Evolutionary conservation across 2,113 vertebrate genomes (phyloP), one percentile per base, ranked within the genome.

Genomic region (Porphyrio hochstetteri): DNA sequence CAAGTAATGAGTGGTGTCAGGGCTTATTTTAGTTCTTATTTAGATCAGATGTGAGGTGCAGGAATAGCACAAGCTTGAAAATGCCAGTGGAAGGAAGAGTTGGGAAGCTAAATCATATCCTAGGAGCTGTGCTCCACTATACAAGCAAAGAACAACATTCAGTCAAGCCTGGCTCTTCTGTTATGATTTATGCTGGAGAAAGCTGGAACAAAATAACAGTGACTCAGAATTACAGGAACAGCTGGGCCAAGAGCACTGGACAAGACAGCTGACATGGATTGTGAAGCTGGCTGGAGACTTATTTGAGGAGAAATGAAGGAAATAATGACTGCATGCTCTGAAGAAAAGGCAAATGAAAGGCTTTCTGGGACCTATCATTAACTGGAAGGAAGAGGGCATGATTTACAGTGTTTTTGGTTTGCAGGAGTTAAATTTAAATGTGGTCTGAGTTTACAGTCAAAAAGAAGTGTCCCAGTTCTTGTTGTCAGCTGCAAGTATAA

Each of bases 391-490:
- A 88, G 74, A 63, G 63, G 56, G 16, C 67, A 65, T 82, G 60
- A 86, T 76, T 95, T 92, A 17, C 77, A 75, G 42, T 67, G 77
- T 72, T 70, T 93, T 61, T 91, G 81, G 90, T 92, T 92, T 82
- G 76, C 77, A 90, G 91, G 87, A 95, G 75, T 91, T 92, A 93
- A 94, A 91, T 84, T 96, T 96, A 93, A 81, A 53, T 31, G 40
- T 53, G 71, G 80, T 84, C 52, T 63, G 50, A 60, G 63, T 46
- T 90, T 50, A 69, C 65, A 87, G 81, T 63, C 64, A 87, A 29
- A 56, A 74, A 20, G 60, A 93, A 40, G 52, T 87, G 53, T 76
- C 70, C 50, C 63, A 85, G 61, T 88, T 80, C 78, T 85, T 91
- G 82, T 85, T 95, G 81, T 91, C 87, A 85, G 90, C 75, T 90